Evolutionary conservation across 1,140 invertebrate species (phyloP).

Genomic region (Heliconius hewitsoni): DNA sequence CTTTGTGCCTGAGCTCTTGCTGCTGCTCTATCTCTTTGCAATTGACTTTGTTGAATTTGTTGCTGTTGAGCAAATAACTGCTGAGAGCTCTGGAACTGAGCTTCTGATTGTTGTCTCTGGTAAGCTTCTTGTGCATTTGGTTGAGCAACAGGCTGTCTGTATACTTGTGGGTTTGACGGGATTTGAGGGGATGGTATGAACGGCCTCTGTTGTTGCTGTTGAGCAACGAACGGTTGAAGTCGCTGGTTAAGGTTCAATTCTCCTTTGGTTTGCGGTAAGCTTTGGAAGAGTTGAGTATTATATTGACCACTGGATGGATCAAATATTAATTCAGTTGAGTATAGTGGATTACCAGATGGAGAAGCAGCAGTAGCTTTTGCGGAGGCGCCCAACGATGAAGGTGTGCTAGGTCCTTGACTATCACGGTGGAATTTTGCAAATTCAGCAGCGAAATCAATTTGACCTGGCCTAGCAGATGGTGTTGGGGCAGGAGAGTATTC

Average conservation of each 20-base stretch:
- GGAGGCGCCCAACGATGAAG: constrained; percentile 57
- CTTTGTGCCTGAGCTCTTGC: constrained; percentile 77
- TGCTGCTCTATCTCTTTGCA: constrained; percentile 76
- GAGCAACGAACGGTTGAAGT: constrained; percentile 87
- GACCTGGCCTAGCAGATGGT: constrained; percentile 70
- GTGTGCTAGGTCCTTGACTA: constrained; percentile 82
- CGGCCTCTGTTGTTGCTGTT: constrained; percentile 76
- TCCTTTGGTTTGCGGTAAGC: constrained; percentile 87
- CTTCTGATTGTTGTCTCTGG: constrained; percentile 86
- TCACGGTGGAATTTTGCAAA: constrained; percentile 89
- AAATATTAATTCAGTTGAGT: constrained; percentile 89
- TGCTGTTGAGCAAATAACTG: constrained; percentile 88
- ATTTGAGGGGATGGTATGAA: constrained; percentile 78
- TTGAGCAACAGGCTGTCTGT: constrained; percentile 73
- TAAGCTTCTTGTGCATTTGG: constrained; percentile 84
- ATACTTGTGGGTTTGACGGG: constrained; percentile 66
- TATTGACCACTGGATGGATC: constrained; percentile 90
- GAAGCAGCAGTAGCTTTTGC: constrained; percentile 64
- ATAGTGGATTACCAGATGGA: constrained; percentile 83
- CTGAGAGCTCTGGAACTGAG: constrained; percentile 86
- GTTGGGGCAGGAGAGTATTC: constrained; percentile 70
- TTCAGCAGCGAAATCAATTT: constrained; percentile 87
- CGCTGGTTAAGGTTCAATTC: constrained; percentile 87
- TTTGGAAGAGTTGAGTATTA: constrained; percentile 90
- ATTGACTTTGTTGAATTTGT: constrained; percentile 82